phyloP scores from a whole-genome alignment of 2,797 vertebrate genomes.

The Phoebastria nigripes region DNA sequence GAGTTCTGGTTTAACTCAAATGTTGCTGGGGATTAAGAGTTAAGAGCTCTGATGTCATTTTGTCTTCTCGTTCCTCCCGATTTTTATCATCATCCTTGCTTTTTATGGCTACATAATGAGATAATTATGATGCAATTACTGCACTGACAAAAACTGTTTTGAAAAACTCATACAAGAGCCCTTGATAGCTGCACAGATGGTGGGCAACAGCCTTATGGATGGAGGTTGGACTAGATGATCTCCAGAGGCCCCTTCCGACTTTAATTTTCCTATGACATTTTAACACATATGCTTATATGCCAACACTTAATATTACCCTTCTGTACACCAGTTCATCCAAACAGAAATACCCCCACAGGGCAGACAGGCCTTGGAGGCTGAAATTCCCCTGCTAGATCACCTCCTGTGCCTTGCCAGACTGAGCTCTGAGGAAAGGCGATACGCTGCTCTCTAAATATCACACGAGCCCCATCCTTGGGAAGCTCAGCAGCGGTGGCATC shows the following conservation, averaged over 20 bases:
- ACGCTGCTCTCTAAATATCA: background rate
- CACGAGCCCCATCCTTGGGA: background rate
- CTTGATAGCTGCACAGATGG: background rate
- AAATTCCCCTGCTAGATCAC: background rate
- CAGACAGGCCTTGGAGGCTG: background rate
- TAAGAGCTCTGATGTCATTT: background rate
- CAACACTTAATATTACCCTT: background rate
- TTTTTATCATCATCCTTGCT: background rate
- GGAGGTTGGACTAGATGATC: background rate
- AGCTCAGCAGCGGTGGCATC: background rate
- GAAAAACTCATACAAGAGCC: background rate
- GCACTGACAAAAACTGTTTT: background rate
- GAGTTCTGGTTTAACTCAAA: background rate
- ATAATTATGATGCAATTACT: background rate
- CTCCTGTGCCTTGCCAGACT: background rate
- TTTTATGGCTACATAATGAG: background rate
- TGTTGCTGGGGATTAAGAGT: background rate
- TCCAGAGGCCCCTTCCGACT: background rate
- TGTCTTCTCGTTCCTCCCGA: background rate
- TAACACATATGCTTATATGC: background rate
- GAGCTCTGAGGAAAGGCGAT: background rate
- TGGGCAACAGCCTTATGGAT: background rate
- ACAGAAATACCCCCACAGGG: background rate
- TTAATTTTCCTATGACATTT: background rate
- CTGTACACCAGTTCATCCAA: background rate